Evolutionary conservation across 2,113 vertebrate species (phyloP).

Genomic region (Furnarius figulus): DNA sequence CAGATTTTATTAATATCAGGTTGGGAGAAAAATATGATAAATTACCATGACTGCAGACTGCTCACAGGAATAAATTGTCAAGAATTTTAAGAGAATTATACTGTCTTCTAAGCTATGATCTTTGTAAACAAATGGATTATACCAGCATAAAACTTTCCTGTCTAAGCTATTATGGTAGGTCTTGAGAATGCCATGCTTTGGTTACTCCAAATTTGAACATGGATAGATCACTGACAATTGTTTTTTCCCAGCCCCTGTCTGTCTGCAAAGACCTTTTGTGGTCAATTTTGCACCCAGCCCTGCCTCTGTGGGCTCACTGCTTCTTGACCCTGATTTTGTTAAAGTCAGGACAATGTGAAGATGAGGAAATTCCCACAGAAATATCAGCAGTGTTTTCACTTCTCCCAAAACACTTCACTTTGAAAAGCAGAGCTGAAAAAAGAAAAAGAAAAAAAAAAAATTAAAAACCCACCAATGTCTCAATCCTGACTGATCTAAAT

Average conservation of each 20-base stretch:
- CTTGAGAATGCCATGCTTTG: neutral
- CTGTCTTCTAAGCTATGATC: neutral
- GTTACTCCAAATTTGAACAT: neutral
- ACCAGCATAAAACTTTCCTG: neutral
- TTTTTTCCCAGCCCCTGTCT: neutral
- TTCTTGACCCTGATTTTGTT: neutral
- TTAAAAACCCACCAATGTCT: neutral
- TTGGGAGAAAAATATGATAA: neutral
- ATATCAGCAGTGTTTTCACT: neutral
- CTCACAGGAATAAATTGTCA: neutral
- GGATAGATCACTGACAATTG: neutral
- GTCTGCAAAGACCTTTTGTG: neutral
- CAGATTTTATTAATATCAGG: neutral
- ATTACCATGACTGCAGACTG: neutral
- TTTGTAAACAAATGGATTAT: neutral
- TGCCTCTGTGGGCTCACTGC: neutral
- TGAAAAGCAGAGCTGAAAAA: neutral
- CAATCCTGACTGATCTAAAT: neutral
- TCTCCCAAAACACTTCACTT: rapidly evolving
- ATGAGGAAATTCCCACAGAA: neutral
- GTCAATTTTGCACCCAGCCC: neutral
- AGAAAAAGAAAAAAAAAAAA: neutral
- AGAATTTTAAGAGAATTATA: neutral
- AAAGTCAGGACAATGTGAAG: neutral
- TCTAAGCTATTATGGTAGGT: neutral